Evolutionary conservation across 2,888 invertebrate genomes (phyloP).

Genomic region (Bombylius discolor): DNA sequence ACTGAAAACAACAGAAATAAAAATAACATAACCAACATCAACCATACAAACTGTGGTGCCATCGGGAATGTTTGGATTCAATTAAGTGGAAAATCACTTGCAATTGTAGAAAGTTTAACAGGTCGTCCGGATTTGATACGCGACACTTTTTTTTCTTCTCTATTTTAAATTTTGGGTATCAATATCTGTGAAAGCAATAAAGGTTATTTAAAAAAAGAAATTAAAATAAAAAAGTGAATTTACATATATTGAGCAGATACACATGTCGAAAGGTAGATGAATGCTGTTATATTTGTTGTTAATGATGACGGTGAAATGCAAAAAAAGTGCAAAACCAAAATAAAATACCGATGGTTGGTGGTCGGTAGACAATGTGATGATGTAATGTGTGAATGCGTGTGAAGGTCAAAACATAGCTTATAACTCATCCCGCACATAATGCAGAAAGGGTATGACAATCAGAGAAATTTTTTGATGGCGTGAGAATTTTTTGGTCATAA

Average conservation of each 20-base stretch:
- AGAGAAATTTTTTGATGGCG: neutral
- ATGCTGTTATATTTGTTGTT: too few species aligned
- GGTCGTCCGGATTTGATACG: neutral
- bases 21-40: neutral
- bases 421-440: neutral
- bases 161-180: too few species aligned
- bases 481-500: neutral
- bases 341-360: neutral
- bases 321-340: neutral
- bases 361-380: neutral
- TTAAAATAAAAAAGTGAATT: too few species aligned
- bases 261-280: too few species aligned
- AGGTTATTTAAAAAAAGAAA: too few species aligned
- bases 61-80: slow-evolving; percentile 29
- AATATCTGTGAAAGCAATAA: too few species aligned
- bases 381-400: slow-evolving; percentile 2
- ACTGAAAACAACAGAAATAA: too few species aligned
- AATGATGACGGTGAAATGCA: neutral
- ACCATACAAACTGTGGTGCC: neutral
- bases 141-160: neutral
- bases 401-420: slow-evolving; percentile 1
- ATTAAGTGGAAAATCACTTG: slow-evolving; percentile 36
- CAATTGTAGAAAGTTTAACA: slow-evolving; percentile 16
- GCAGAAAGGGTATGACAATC: neutral
- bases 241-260: too few species aligned